phyloP scores from a whole-genome alignment of 2,888 invertebrate genomes.

The Nineta flava region DNA sequence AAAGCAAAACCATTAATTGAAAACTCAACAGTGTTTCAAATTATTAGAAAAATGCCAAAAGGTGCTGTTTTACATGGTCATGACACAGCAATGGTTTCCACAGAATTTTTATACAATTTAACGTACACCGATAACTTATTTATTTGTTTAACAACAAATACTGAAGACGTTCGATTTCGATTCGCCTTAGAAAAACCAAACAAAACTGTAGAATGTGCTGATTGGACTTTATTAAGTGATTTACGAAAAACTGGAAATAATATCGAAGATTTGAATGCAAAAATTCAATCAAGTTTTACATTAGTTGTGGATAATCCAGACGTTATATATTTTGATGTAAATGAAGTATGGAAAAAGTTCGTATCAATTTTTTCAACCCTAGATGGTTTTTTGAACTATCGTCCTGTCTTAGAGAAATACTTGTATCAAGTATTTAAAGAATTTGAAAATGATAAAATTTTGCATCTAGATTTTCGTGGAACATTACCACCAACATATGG shows the following conservation, averaged over 20 bases:
- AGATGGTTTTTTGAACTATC: slow-evolving; percentile 37
- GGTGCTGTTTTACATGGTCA: slow-evolving; percentile 1
- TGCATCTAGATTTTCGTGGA: slow-evolving; percentile 52
- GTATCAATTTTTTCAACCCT: slow-evolving; percentile 36
- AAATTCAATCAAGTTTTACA: slow-evolving; percentile 36
- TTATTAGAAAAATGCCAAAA: background rate
- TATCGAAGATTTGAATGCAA: slow-evolving; percentile 31
- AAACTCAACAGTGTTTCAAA: background rate
- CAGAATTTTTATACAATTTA: slow-evolving; percentile 10
- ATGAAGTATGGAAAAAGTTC: slow-evolving; percentile 43
- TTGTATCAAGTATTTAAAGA: slow-evolving; percentile 44
- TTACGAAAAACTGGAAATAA: slow-evolving; percentile 27
- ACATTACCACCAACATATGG: slow-evolving; percentile 47
- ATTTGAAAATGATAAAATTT: slow-evolving; percentile 47
- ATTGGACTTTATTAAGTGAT: slow-evolving; percentile 31
- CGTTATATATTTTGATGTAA: slow-evolving; percentile 33
- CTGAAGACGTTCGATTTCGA: background rate
- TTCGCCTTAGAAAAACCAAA: background rate
- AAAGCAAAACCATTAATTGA: background rate
- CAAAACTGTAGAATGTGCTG: slow-evolving; percentile 7
- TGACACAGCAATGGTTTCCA: background rate
- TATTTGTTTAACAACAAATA: background rate
- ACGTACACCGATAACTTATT: slow-evolving; percentile 11
- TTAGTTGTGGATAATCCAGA: slow-evolving; percentile 35
- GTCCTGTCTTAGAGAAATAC: slow-evolving; percentile 47